Evolutionary conservation across 53 echinoderm and acorn worm genomes (phyloP), one percentile per base, ranked within the genome.

Genomic region (Echinarachnius parma): DNA sequence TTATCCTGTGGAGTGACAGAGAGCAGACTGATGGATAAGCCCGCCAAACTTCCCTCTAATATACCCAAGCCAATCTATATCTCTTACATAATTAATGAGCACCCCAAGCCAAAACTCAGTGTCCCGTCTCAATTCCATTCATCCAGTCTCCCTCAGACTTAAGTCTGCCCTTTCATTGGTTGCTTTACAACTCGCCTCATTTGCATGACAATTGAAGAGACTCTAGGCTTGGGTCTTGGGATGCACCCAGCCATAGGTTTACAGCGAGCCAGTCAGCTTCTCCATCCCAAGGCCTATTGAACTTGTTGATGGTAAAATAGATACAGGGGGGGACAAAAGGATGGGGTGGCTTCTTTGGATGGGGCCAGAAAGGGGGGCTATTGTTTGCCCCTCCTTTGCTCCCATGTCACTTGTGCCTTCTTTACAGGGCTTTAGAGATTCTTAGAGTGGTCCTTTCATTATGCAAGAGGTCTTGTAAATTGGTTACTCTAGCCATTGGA

Each of bases 21-120:
- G 39, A 4, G 34, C 25, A 32, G 29, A 72, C 39, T 72, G 74
- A 55, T 56, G 56, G 57, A 72, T 37, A 49, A 69, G 18, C 63
- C 74, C 74, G 74, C 74, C 57, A 72, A 72, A 72, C 56, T 72
- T n/a, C 74, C 56, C 56, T 25, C 74, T 56, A 56, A 44, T 72
- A 72, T 28, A 14, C 25, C 20, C 28, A 15, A 55, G 28, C 16
- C 26, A 28, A 72, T 72, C 74, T 42, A 72, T 72, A 72, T 31
- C 28, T n/a, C 55, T n/a, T 56, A 39, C 74, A 54, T 72, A 56
- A 56, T 72, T 72, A 72, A 56, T 72, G 53, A 39, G 7, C 13
- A 39, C 52, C 68, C 68, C 68, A 68, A 50, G 68, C 68, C 65
- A 65, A 46, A 52, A 39, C 50, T 9, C 31, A 16, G 29, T 3